Conservation (phyloP, 2,888 invertebrate genomes). For the Melanotus villosus region DNA sequence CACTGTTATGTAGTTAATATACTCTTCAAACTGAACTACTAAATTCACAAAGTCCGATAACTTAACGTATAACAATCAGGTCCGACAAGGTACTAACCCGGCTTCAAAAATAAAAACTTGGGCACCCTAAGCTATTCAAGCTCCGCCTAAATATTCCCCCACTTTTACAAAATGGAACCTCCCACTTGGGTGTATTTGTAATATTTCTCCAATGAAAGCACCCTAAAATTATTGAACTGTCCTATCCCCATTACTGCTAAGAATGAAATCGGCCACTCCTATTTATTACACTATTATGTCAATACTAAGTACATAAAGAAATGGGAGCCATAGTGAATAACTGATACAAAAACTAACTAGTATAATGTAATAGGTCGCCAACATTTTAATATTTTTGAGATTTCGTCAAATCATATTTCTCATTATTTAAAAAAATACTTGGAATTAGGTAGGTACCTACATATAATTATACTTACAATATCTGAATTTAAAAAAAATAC, state of each 20-base stretch:
- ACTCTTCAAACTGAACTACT: too few species aligned
- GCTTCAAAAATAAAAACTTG: slow-evolving; percentile 41
- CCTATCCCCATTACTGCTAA: slow-evolving; percentile 36
- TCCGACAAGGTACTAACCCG: slow-evolving; percentile 41
- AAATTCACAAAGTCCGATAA: too few species aligned
- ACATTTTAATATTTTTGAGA: too few species aligned
- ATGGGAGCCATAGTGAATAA: slow-evolving; percentile 41
- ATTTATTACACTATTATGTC: slow-evolving; percentile 46
- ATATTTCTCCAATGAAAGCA: slow-evolving; percentile 20
- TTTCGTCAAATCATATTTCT: too few species aligned
- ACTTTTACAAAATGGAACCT: slow-evolving; percentile 10
- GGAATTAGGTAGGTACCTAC: too few species aligned
- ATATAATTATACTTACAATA: too few species aligned
- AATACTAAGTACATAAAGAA: slow-evolving; percentile 41
- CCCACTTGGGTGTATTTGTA: slow-evolving; percentile 7
- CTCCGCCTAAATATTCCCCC: slow-evolving; percentile 22
- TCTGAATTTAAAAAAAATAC: too few species aligned
- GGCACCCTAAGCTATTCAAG: slow-evolving; percentile 17
- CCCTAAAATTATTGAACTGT: slow-evolving; percentile 27
- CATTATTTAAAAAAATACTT: too few species aligned
- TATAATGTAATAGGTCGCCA: too few species aligned
- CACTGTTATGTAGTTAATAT: too few species aligned
- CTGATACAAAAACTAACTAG: slow-evolving; percentile 5
- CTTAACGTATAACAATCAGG: slow-evolving; percentile 19
- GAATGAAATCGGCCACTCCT: slow-evolving; percentile 33